Percentiles rank a stretch among this genome's conserved stretches.
These are phyloP conservation scores for Heterochromis multidens DNA, from an alignment of 2,113 vertebrate species.

Conservation along the genomic window DNA sequence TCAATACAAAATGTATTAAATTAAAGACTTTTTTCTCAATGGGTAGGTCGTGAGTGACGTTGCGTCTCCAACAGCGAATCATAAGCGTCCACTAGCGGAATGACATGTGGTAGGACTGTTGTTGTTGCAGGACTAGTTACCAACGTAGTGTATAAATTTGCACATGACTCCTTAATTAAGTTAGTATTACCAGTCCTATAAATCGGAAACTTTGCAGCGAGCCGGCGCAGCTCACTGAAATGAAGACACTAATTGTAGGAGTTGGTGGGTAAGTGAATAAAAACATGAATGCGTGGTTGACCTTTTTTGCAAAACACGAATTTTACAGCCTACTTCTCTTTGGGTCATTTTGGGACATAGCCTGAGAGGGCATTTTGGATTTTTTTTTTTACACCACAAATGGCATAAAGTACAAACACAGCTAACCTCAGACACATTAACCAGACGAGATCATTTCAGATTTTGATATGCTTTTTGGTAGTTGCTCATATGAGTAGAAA, in stretches of 20 bases:
- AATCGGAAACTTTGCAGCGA: not conserved
- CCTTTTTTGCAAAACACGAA: not conserved
- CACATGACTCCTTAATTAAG: not conserved
- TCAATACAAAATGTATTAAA: not conserved
- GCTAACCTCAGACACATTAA: not conserved
- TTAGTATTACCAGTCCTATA: not conserved
- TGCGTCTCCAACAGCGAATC: constrained; percentile 20
- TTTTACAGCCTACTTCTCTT: not conserved
- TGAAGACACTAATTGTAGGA: constrained; percentile 85
- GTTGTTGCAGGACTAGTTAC: too few relatives aligned
- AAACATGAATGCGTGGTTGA: not conserved
- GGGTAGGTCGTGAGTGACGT: constrained; percentile 22
- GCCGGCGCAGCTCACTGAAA: constrained; percentile 23
- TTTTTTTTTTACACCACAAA: not conserved
- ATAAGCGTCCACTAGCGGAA: not conserved
- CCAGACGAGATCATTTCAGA: not conserved
- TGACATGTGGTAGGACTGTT: not conserved
- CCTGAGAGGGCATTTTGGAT: not conserved
- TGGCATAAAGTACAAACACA: not conserved
- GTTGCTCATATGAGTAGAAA: not conserved
- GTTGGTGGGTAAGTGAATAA: constrained; percentile 87
- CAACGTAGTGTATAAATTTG: not conserved
- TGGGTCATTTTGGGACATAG: not conserved
- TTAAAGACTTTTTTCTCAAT: not conserved
- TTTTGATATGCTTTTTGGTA: not conserved